These are phyloP conservation scores for Amphimedon queenslandica DNA, from an alignment of 37 sponge, comb jelly and placozoan genomes.

Conservation along the genomic window DNA sequence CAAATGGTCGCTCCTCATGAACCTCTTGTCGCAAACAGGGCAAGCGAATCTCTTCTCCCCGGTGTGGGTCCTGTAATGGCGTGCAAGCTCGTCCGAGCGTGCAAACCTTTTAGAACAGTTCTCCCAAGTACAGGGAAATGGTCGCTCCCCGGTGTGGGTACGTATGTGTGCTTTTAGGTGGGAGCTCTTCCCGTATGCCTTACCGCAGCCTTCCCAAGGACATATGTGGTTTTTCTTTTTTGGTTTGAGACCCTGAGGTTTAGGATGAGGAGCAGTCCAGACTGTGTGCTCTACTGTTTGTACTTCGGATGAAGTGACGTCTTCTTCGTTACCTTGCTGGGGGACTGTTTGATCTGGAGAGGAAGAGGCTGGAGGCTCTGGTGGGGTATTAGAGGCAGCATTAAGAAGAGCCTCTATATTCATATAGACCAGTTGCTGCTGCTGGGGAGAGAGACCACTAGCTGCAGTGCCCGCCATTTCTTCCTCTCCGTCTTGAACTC, in stretches of 20 bases:
- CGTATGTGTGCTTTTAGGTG: conserved; percentile 98
- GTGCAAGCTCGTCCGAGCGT: conserved; percentile 97
- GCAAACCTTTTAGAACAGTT: conserved; percentile 94
- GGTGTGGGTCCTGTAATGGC: conserved; percentile 97
- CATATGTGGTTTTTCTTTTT: conserved; percentile 86
- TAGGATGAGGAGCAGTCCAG: conserved; percentile 13
- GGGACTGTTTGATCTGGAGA: neutral
- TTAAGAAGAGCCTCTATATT: conserved; percentile 75
- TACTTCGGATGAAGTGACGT: neutral
- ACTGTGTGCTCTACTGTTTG: neutral
- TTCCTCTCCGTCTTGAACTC: neutral
- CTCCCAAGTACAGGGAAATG: conserved; percentile 95
- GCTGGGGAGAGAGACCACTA: neutral
- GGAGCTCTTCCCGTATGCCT: conserved; percentile 96
- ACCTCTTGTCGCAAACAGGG: conserved; percentile 94
- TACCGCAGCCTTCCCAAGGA: conserved; percentile 85
- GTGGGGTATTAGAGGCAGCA: conserved; percentile 55
- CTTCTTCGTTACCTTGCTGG: neutral
- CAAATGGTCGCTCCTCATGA: conserved; percentile 98
- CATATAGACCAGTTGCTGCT: conserved; percentile 27
- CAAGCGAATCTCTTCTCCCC: conserved; percentile 98
- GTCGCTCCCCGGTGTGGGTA: conserved; percentile 97
- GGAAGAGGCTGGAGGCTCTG: neutral
- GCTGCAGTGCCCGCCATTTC: neutral
- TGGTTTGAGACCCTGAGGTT: conserved; percentile 24